These are phyloP conservation scores for Microtus ochrogaster DNA, from an alignment of 2,113 vertebrate species.

Conservation along the genomic window DNA sequence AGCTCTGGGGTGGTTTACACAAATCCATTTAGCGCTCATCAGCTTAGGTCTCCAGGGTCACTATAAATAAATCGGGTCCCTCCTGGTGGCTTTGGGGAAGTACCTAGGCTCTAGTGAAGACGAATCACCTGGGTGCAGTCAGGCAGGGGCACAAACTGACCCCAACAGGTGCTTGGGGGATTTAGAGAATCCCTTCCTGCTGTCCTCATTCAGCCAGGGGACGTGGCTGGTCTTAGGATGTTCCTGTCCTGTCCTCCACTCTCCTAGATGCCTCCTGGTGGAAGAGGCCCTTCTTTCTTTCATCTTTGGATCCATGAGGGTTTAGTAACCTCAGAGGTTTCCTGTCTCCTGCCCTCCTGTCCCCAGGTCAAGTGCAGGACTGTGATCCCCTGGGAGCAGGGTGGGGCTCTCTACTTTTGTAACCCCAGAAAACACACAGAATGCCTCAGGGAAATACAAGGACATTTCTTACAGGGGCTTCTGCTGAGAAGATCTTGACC, in stretches of 20 bases:
- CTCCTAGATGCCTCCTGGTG: neutral
- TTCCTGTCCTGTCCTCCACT: neutral
- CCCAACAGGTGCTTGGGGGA: neutral
- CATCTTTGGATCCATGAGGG: rapidly evolving
- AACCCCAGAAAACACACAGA: neutral
- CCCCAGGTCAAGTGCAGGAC: neutral
- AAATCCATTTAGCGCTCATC: neutral
- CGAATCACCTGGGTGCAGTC: neutral
- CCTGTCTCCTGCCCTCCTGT: neutral
- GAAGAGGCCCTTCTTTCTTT: neutral
- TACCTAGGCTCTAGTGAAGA: neutral
- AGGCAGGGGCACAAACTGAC: neutral
- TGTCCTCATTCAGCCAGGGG: neutral
- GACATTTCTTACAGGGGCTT: neutral
- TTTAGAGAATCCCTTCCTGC: neutral
- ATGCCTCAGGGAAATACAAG: too few relatives aligned
- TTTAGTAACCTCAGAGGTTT: neutral
- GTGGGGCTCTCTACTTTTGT: too few relatives aligned
- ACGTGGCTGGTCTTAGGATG: rapidly evolving
- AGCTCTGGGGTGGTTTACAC: neutral
- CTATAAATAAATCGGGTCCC: slow-evolving; percentile 25
- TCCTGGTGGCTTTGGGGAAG: neutral
- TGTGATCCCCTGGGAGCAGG: neutral
- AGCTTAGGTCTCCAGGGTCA: slow-evolving; percentile 10
- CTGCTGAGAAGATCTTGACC: neutral